Conservation (phyloP, 2,113 vertebrate species). For the Merops nubicus region DNA sequence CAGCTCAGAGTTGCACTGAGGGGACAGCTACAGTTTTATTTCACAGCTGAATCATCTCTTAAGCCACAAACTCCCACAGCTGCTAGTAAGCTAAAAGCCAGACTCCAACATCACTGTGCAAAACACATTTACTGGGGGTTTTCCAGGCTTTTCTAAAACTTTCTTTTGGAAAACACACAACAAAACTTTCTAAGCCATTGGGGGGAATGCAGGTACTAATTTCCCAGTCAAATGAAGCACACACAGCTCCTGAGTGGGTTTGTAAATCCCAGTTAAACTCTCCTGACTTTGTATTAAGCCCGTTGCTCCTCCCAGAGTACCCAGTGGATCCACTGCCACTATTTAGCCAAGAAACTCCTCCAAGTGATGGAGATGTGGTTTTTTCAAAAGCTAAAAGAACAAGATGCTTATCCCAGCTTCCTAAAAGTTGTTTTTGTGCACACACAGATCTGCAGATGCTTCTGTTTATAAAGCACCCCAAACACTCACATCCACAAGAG, state of each 20-base stretch:
- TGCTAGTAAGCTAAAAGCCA: neutral
- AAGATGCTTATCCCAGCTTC: constrained; percentile 22
- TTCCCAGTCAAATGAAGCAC: neutral
- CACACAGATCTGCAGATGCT: neutral
- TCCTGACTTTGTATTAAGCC: neutral
- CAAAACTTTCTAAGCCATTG: neutral
- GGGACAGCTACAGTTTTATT: neutral
- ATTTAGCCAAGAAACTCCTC: neutral
- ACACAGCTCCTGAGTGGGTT: neutral
- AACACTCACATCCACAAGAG: neutral
- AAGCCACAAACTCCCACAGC: neutral
- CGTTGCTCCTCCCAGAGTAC: neutral
- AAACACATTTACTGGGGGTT: neutral
- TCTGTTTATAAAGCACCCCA: neutral
- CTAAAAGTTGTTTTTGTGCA: neutral
- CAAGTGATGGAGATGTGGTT: neutral
- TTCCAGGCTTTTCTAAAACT: neutral
- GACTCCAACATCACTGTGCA: neutral
- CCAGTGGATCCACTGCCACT: neutral
- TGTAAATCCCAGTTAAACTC: constrained; percentile 21
- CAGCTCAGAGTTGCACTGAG: neutral
- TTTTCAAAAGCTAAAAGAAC: neutral
- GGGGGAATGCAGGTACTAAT: fast-evolving
- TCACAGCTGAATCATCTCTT: neutral
- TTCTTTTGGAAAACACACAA: neutral